Evolutionary conservation across 2,888 invertebrate genomes (phyloP).

Genomic region (Melinopterus prodromus): DNA sequence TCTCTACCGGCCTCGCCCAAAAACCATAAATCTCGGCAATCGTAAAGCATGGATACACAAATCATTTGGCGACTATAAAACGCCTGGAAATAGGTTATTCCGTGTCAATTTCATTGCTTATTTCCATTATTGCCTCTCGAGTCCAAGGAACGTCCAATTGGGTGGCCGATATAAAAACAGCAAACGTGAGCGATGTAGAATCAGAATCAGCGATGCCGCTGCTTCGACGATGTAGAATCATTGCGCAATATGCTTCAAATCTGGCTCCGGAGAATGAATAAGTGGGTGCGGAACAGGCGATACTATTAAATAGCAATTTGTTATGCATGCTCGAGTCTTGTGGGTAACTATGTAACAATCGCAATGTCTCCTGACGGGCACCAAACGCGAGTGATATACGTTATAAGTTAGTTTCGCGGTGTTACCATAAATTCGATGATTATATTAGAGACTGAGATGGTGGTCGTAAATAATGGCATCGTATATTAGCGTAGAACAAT

Average conservation of each 20-base stretch:
- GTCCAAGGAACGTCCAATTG: neutral
- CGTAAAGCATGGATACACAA: conserved; percentile 10
- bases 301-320: neutral
- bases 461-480: neutral
- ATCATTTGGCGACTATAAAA: conserved; percentile 18
- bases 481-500: neutral
- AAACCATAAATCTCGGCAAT: neutral
- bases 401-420: neutral
- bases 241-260: neutral
- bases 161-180: neutral
- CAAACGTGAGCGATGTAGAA: neutral
- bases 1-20: neutral
- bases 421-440: neutral
- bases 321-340: neutral
- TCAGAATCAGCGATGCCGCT: neutral
- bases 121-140: neutral
- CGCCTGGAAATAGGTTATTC: conserved; percentile 9
- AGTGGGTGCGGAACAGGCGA: neutral
- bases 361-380: neutral
- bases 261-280: neutral
- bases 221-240: neutral
- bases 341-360: conserved; percentile 4
- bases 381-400: neutral
- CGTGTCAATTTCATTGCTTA: conserved; percentile 4
- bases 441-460: neutral